A percentile compares a stretch with the other conserved stretches of the same genome.
Conservation (phyloP, 37 sponge, comb jelly and placozoan species). For the Chondrosia reniformis region DNA sequence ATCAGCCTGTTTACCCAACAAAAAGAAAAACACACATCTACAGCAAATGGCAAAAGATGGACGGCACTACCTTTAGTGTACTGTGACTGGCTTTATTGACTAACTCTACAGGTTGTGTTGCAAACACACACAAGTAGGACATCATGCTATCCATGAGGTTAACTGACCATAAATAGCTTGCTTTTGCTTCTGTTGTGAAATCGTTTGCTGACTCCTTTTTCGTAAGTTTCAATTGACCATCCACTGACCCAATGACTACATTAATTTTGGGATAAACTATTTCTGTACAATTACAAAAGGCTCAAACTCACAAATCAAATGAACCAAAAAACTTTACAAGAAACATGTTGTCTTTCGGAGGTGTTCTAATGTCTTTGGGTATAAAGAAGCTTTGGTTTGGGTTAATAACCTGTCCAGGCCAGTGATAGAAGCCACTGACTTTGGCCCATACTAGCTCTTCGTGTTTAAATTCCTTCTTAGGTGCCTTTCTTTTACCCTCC, state of each 20-base stretch:
- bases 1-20: no score
- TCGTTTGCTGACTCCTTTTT: conserved; percentile 54
- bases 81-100: no score
- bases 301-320: conserved; percentile 52
- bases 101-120: no score
- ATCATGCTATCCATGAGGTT: neutral
- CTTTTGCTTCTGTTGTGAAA: conserved; percentile 59
- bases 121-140: no score
- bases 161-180: conserved; percentile 45
- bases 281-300: neutral
- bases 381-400: conserved; percentile 29
- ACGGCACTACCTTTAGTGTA: no score
- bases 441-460: conserved; percentile 76
- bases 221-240: conserved; percentile 29
- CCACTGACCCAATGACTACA: conserved; percentile 60
- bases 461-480: neutral
- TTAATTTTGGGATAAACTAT: neutral
- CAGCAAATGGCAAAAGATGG: no score
- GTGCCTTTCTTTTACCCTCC: neutral
- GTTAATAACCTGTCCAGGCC: conserved; percentile 67
- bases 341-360: conserved; percentile 43
- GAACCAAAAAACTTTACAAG: conserved; percentile 69
- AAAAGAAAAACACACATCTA: no score
- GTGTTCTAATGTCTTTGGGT: conserved; percentile 36
- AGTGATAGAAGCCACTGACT: conserved; percentile 64